These are phyloP conservation scores for Leucopsar rothschildi DNA, from an alignment of 2,113 vertebrate genomes.

Conservation along the genomic window DNA sequence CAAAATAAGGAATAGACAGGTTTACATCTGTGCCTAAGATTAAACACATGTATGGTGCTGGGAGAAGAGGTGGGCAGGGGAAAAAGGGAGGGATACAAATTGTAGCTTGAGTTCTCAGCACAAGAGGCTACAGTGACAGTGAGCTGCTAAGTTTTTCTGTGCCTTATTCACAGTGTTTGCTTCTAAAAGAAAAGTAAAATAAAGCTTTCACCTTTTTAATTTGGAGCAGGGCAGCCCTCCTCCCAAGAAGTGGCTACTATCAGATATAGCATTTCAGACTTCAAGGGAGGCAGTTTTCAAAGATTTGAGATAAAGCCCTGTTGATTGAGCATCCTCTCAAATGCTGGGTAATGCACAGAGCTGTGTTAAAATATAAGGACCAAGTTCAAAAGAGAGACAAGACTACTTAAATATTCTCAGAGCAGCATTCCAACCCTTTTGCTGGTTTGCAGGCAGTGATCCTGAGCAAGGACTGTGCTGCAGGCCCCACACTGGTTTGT, in stretches of 20 bases:
- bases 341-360: neutral
- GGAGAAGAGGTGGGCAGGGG: neutral
- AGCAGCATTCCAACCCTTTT: neutral
- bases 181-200: neutral
- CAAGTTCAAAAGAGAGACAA: neutral
- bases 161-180: neutral
- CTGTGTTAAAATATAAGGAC: neutral
- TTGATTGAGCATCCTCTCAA: neutral
- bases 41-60: slow-evolving; percentile 38
- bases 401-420: rapidly evolving
- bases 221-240: neutral
- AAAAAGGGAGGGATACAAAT: neutral
- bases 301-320: neutral
- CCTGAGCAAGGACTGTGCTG: neutral
- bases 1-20: slow-evolving; percentile 67
- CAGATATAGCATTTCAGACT: neutral
- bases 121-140: neutral
- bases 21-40: slow-evolving; percentile 63
- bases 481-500: neutral
- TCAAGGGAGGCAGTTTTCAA: neutral
- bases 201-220: neutral
- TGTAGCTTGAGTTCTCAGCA: neutral
- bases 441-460: neutral
- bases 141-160: neutral
- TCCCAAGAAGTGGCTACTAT: neutral